Evolutionary conservation across 2,797 vertebrate species (phyloP), one percentile per base, ranked within the genome.

Genomic region (Cichlasoma orientale): DNA sequence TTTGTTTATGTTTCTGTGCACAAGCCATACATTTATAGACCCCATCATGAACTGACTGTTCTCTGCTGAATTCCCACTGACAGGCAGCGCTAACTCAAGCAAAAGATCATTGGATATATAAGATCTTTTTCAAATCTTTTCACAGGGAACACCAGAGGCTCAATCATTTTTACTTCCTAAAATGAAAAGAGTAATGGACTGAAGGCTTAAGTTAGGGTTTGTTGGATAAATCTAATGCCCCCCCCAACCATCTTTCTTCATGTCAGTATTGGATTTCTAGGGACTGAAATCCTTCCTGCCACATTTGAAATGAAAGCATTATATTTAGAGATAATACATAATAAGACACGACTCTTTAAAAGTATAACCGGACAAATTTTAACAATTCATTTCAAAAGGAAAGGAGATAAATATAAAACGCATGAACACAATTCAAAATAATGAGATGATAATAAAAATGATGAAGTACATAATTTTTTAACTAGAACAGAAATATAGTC

Each of bases 101-200:
- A 63, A 75, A 75, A 54, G 58, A 75, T 58, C 54, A 31, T 7
- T 33, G 56, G 56, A 74, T 74, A 41, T 47, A 52, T 50, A 33
- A 58, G 27, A 57, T 41, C 18, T 3, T 41, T 13, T 12, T 47
- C 41, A 29, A 68, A 68, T 47, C 16, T 68, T 50, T 68, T 68
- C 41, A 68, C 25, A 29, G 50, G 47, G 10, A 41, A 31, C n/a
- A 57, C 19, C 7, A 2, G 5, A 4, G 52, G 56, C 50, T 56
- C 10, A n/a, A 1, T 47, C 2, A 52, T 87, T 6, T 74, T 44
- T 68, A 29, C 41, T 50, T 68, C 41, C 41, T 13, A 73, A 47
- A 8, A 1, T 57, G 31, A 36, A 59, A 16, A 61, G 13, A 70
- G n/a, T 54, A 9, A 44, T 29, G 23, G 10, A 25, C n/a, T 61